Evolutionary conservation across 2,797 vertebrate species (phyloP).

Genomic region (Capromys pilorides): DNA sequence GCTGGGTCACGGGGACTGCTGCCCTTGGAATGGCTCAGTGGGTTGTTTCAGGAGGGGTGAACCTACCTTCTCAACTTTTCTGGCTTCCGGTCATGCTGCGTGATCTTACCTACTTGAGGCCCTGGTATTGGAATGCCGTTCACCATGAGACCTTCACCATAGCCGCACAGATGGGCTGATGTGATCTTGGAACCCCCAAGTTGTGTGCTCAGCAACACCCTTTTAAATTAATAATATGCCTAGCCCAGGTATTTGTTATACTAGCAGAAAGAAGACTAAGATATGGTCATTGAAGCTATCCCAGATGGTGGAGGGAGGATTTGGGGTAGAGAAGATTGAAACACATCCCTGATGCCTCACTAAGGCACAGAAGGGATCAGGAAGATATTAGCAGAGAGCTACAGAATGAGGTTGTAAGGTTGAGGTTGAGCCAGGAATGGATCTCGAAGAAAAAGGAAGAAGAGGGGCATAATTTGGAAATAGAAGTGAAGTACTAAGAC

Average conservation of each 20-base stretch:
- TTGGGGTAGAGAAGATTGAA: background rate
- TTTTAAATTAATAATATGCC: background rate
- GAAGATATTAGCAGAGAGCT: background rate
- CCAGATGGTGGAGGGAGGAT: background rate
- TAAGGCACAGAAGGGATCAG: background rate
- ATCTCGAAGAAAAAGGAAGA: fast-evolving
- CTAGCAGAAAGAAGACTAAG: background rate
- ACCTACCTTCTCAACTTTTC: background rate
- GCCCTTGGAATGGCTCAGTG: background rate
- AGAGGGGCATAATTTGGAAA: background rate
- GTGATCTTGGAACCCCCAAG: background rate
- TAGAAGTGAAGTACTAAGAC: background rate
- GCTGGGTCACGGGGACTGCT: background rate
- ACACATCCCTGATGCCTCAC: background rate
- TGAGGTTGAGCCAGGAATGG: background rate
- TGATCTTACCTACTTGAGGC: background rate
- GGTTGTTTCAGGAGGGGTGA: background rate
- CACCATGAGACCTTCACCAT: background rate
- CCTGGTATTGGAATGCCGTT: background rate
- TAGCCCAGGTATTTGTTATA: background rate
- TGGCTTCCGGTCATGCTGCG: background rate
- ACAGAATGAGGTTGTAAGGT: background rate
- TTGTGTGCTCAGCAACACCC: background rate
- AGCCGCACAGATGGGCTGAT: background rate
- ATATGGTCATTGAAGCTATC: background rate